Evolutionary conservation across 2,797 vertebrate species (phyloP), one percentile per base, ranked within the genome.

Genomic region (Gymnothorax javanicus): DNA sequence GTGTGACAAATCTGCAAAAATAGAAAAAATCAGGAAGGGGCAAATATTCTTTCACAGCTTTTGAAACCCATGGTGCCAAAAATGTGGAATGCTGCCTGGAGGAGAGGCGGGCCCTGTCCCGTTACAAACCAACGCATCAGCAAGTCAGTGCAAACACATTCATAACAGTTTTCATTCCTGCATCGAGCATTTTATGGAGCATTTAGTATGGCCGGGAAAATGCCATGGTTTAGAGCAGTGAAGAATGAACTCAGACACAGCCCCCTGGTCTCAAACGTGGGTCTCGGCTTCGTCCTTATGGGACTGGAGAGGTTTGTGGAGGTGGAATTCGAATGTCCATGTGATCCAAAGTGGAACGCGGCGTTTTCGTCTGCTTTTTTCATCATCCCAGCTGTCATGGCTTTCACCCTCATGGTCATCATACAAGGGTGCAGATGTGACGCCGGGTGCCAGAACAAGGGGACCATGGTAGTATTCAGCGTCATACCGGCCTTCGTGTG

Each of bases 231-330:
- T 87, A 95, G 92, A 92, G 93, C 93, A 92, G 94, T 96, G 93
- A 96, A 95, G 93, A 95, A 95, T 93, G 95, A 96, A 93, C 94
- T 96, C 91, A 95, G 94, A 94, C 95, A 95, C 92, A 96, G 94
- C 94, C 95, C 94, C 86, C 92, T 96, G 92, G 94, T 94, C 57
- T 96, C 95, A 89, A 96, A 96, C 88, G 95, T 95, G 92, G 95
- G 94, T 84, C 96, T 96, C 85, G 94, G 95, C 60, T 96, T 96
- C 77, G 95, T 96, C 91, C 94, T 96, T 89, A 95, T 95, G 93
- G 94, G 94, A 92, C 92, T 96, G 91, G 95, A 96, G 93, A 96
- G 95, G 90, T 90, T 96, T 89, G 94, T 96, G 92, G 95, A 96
- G 93, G 89, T 96, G 92, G 94, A 96, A 92, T 96, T 96, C 93